Conservation (phyloP, 2,888 invertebrate species). For the Aspidiotus destructor region DNA sequence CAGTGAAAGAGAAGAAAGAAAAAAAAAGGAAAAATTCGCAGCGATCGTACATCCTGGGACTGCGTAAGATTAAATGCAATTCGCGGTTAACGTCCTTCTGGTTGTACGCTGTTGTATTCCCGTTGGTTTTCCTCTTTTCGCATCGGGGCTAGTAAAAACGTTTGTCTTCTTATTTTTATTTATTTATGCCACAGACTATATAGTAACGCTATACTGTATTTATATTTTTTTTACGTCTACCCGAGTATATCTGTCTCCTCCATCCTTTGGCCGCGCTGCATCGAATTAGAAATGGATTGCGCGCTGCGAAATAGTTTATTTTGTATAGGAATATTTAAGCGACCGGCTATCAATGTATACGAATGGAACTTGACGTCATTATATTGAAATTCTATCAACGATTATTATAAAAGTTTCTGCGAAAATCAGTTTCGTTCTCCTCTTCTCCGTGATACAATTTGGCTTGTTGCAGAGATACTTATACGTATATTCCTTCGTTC, state of each 20-base stretch:
- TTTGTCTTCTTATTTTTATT: too few species aligned
- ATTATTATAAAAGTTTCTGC: background rate
- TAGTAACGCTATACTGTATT: too few species aligned
- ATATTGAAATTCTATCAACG: background rate
- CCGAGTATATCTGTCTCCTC: background rate
- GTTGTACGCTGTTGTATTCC: background rate
- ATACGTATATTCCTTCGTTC: background rate
- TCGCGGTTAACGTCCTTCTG: background rate
- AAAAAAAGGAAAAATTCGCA: too few species aligned
- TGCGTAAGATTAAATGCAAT: slow-evolving; percentile 2
- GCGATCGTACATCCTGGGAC: background rate
- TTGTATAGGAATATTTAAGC: too few species aligned
- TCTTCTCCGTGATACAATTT: background rate
- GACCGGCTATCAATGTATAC: too few species aligned
- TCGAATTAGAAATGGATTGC: background rate
- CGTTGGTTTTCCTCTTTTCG: background rate
- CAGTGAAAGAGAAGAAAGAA: background rate
- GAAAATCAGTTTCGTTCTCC: background rate
- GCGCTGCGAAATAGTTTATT: background rate
- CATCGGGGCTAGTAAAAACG: background rate
- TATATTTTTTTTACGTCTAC: background rate
- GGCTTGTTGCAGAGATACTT: background rate
- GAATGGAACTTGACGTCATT: background rate
- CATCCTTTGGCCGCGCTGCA: background rate
- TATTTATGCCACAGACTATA: background rate